Evolutionary conservation across 2,113 vertebrate genomes (phyloP).

Genomic region (Labeo rohita): DNA sequence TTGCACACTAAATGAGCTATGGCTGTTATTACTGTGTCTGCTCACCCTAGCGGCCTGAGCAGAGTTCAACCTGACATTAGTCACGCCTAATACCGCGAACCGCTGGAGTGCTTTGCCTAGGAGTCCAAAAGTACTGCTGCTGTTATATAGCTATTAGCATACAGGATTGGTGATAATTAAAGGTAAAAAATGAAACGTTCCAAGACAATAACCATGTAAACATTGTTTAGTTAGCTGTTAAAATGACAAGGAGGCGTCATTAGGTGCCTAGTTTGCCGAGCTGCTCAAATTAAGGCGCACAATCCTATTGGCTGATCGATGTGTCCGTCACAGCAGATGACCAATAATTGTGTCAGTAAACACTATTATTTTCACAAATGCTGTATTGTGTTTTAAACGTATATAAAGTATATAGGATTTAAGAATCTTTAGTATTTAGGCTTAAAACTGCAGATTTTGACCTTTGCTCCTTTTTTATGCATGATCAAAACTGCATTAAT

Average conservation of each 20-base stretch:
- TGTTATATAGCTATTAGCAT: slow-evolving; percentile 5
- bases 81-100: slow-evolving; percentile 12
- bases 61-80: slow-evolving; percentile 44
- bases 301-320: neutral
- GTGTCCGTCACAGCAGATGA: neutral
- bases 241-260: neutral
- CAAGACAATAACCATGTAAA: neutral
- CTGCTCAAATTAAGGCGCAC: neutral
- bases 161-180: neutral
- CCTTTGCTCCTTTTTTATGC: neutral
- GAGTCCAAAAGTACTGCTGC: neutral
- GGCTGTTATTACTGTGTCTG: slow-evolving; percentile 41
- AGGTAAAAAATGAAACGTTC: neutral
- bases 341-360: neutral
- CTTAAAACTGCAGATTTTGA: neutral
- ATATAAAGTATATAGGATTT: neutral
- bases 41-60: slow-evolving; percentile 27
- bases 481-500: neutral
- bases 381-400: neutral
- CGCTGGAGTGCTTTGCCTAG: neutral
- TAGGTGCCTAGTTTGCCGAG: neutral
- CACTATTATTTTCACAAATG: neutral
- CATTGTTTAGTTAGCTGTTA: neutral
- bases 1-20: slow-evolving; percentile 35
- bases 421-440: neutral